Evolutionary conservation across 2,113 vertebrate species (phyloP), one percentile per base, ranked within the genome.

Genomic region (Hassar affinis): DNA sequence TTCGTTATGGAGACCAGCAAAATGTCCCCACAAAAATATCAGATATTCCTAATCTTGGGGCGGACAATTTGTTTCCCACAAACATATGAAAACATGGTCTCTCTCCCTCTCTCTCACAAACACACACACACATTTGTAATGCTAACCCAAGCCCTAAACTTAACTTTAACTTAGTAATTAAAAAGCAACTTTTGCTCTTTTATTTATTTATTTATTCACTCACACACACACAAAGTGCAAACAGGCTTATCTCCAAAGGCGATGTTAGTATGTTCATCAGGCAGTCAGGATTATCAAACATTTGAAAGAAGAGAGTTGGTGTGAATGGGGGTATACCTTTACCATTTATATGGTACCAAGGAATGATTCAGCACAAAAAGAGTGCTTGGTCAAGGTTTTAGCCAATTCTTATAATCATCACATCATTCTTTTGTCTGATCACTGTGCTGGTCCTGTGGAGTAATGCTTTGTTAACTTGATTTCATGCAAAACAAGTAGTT

Each of bases 201-300:
- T n/a, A n/a, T n/a, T n/a, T n/a, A n/a, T n/a, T n/a, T n/a, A n/a
- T n/a, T n/a, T n/a, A n/a, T n/a, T n/a, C n/a, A n/a, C n/a, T n/a
- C n/a, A n/a, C 22, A 76, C 42, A 72, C 42, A 72, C 22, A 47
- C 22, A 49, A 11, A 25, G 33, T 20, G 20, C 77, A 80, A 86
- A 76, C 38, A 82, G 45, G 52, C 59, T 85, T 59, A 87, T 85
- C 76, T 69, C 45, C 22, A 15, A 10, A 47, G 61, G 20, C 4
- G 15, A 35, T 75, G 68, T n/a, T 30, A 27, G 69, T 25, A 22
- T 8, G 15, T 12, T 52, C 5, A 33, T 59, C 74, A 45, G 22
- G 38, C 20, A 72, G 69, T 15, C 42, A 72, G 22, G 69, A 72
- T 72, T 72, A 49, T 81, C n/a, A 81, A 71, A 71, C 30, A n/a